These are phyloP conservation scores for Steromphala cineraria DNA, from an alignment of 2,888 invertebrate species.

Conservation along the genomic window DNA sequence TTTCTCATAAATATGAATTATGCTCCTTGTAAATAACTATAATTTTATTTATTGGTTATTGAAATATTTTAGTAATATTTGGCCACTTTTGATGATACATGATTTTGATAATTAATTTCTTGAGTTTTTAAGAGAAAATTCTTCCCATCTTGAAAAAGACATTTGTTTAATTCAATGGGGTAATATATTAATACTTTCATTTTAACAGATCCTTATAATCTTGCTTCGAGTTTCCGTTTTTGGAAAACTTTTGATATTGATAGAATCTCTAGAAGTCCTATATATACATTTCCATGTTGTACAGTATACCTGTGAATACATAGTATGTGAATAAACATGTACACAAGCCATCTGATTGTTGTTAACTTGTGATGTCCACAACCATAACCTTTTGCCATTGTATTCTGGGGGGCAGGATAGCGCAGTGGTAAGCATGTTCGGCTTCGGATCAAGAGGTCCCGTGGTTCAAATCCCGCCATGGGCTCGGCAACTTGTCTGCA, in stretches of 20 bases:
- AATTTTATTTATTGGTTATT: background rate
- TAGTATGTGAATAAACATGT: background rate
- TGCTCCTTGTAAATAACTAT: background rate
- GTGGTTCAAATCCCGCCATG: too few species aligned
- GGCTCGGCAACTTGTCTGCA: too few species aligned
- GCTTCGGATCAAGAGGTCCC: too few species aligned
- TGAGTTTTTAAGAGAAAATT: too few species aligned
- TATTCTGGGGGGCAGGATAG: too few species aligned
- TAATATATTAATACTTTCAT: too few species aligned
- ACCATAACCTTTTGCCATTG: background rate
- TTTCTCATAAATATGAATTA: background rate
- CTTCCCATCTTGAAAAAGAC: too few species aligned
- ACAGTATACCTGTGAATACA: too few species aligned
- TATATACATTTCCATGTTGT: constrained; percentile 2
- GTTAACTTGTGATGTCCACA: background rate
- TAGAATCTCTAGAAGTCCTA: background rate
- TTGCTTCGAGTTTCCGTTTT: background rate
- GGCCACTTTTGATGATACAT: background rate
- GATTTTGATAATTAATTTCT: background rate
- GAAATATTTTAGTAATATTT: background rate
- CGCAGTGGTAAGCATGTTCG: too few species aligned
- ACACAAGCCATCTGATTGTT: background rate
- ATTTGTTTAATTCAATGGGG: too few species aligned
- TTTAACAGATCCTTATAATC: too few species aligned
- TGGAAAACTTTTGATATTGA: background rate